phyloP scores from a whole-genome alignment of 92 coral and sea anemone genomes.

The Epizoanthus illoricatus region DNA sequence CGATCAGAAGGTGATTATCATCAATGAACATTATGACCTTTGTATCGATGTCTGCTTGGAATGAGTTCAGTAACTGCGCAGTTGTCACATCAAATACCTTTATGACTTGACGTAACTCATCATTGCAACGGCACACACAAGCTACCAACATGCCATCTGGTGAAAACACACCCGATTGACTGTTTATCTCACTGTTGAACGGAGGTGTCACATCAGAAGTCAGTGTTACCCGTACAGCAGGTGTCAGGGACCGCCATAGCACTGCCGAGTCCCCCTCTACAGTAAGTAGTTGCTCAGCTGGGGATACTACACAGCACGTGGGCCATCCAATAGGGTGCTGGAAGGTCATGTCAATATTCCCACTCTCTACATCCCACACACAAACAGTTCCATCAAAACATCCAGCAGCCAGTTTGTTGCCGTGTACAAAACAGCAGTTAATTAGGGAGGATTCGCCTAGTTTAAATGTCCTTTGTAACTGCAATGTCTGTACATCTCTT shows the following conservation, averaged over 20 bases:
- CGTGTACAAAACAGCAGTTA: neutral
- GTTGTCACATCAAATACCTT: too few relatives aligned
- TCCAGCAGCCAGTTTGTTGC: neutral
- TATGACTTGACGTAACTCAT: neutral
- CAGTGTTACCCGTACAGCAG: neutral
- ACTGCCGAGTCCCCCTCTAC: neutral
- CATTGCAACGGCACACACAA: neutral
- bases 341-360: neutral
- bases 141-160: constrained; percentile 1
- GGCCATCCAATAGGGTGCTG: neutral
- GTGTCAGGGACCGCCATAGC: neutral
- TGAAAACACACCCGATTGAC: neutral
- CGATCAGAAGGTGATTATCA: neutral
- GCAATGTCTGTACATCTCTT: too few relatives aligned
- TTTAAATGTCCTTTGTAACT: too few relatives aligned
- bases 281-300: neutral
- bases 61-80: neutral
- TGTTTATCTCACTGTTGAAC: too few relatives aligned
- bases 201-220: neutral
- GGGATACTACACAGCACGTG: neutral
- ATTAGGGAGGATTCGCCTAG: neutral
- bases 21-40: neutral
- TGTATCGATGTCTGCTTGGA: neutral
- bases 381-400: neutral
- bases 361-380: constrained; percentile 9